Evolutionary conservation across 2,113 vertebrate species (phyloP), one percentile per base, ranked within the genome.

Genomic region (Rallus limicola): DNA sequence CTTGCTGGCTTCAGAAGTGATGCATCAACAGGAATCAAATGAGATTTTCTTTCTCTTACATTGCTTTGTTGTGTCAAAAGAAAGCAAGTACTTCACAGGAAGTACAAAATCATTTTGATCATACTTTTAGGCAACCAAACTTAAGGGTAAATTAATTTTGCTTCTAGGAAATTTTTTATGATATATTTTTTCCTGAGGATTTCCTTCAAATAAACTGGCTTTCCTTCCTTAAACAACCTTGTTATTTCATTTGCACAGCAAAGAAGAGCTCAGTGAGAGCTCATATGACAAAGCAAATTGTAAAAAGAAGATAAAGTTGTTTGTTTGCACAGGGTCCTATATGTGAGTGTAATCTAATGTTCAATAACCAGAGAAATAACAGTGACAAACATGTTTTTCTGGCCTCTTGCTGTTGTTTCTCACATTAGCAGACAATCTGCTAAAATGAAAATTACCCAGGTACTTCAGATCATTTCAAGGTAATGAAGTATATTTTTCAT

Each of bases 401-500:
- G 44, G n/a, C 46, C 60, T 93, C 48, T 82, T 72, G 69, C 76
- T 65, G 16, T 48, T 94, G 48, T 71, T 89, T 86, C 50, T 89
- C 31, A 52, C 76, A 76, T 85, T 60, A 89, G 34, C 40, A 82
- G 64, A 52, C 77, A 87, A 77, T 91, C 63, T 60, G 38, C 58
- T 82, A 63, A 86, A 90, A 95, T 77, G 56, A 87, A 96, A 88
- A 87, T 94, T 91, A 60, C 76, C 26, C 23, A 88, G 71, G 60
- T 95, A 64, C 63, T 95, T 93, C 86, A 74, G 72, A 84, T 86
- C 36, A 91, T 79, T 94, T 94, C 28, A 64, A 88, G 40, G 44
- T 88, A 94, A 95, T 87, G 79, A 93, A 92, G 68, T 75, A 75
- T 65, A 86, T 59, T 67, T 96, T 93, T 92, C 79, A 72, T 63